These are phyloP conservation scores for Lasioglossum baleicum DNA, from an alignment of 1,140 invertebrate species.

Conservation along the genomic window DNA sequence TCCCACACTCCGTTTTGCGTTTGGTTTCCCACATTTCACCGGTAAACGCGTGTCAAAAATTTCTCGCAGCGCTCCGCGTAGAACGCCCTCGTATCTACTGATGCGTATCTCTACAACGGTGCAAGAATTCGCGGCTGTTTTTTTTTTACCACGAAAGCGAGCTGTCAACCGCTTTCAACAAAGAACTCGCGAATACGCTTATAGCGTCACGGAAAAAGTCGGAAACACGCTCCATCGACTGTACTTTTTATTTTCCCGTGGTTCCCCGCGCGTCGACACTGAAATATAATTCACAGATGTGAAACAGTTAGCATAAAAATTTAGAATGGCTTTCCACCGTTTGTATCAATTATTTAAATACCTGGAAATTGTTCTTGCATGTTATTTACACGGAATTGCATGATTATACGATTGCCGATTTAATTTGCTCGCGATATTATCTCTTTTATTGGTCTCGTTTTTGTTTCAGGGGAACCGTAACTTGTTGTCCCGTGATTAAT, in stretches of 20 bases:
- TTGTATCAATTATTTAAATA: no score
- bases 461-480: no score
- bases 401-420: no score
- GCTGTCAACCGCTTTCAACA: neutral
- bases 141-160: neutral
- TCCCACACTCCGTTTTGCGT: conserved; percentile 40
- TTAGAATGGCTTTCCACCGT: no score
- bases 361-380: no score
- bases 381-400: no score
- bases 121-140: neutral
- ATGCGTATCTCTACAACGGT: neutral
- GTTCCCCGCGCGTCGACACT: no score
- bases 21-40: conserved; percentile 47
- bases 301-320: no score
- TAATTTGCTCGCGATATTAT: neutral
- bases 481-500: neutral
- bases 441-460: neutral
- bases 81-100: neutral
- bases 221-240: neutral
- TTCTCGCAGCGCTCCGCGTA: conserved; percentile 6
- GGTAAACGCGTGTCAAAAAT: conserved; percentile 16
- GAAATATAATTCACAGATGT: no score
- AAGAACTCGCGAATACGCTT: neutral
- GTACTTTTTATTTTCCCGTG: no score
- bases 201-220: neutral